Percentiles rank a stretch among this genome's conserved stretches.
phyloP scores from a whole-genome alignment of 1,140 invertebrate species.

The Vanessa tameamea region DNA sequence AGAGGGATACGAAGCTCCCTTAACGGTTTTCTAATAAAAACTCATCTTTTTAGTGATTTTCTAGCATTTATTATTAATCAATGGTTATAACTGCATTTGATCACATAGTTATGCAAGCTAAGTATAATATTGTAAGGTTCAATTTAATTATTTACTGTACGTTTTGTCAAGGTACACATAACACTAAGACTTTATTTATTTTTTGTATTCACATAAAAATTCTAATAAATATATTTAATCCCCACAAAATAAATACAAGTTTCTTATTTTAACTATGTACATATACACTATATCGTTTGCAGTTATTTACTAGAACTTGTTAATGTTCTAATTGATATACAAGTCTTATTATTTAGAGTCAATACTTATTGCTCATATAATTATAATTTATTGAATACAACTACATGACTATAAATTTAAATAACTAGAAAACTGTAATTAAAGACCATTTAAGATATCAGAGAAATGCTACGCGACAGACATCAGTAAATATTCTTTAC shows the following conservation, averaged over 20 bases:
- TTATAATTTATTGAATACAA: background rate
- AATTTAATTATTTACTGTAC: constrained; percentile 21
- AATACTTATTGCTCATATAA: background rate
- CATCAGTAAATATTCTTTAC: constrained; percentile 1
- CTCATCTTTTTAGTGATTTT: constrained; percentile 17
- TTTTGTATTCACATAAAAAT: constrained; percentile 62
- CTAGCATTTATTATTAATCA: constrained; percentile 35
- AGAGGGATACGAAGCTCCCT: constrained; percentile 74
- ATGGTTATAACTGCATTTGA: constrained; percentile 38
- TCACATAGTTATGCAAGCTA: constrained; percentile 37
- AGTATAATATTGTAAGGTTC: constrained; percentile 37
- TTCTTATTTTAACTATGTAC: constrained; percentile 16
- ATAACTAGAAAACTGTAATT: background rate
- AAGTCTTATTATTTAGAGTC: background rate
- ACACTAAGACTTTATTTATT: constrained; percentile 59
- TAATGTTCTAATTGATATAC: background rate
- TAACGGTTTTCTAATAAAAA: constrained; percentile 38
- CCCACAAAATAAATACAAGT: constrained; percentile 5
- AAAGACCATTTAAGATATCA: background rate
- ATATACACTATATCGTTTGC: constrained; percentile 5
- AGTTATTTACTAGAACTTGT: background rate
- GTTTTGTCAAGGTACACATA: constrained; percentile 10
- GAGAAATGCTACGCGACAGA: background rate
- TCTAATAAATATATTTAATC: constrained; percentile 64
- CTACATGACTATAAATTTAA: no score